phyloP scores from a whole-genome alignment of 2,113 vertebrate species.

The Anoplopoma fimbria region DNA sequence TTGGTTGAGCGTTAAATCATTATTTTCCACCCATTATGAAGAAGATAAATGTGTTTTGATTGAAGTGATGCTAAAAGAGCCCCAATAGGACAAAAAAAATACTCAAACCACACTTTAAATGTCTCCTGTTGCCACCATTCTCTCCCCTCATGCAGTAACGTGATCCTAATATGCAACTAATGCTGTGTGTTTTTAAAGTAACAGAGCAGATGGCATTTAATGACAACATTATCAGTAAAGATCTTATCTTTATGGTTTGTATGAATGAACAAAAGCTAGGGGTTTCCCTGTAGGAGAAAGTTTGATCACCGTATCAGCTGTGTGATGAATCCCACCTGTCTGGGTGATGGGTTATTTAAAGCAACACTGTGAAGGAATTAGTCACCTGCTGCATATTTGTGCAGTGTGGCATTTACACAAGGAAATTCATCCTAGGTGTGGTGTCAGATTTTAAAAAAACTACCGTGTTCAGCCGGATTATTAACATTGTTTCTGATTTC shows the following conservation, averaged over 20 bases:
- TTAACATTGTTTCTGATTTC: not conserved
- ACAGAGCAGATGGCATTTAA: not conserved
- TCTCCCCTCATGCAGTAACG: rapidly evolving
- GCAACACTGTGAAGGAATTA: no score
- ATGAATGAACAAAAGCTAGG: not conserved
- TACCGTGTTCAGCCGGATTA: not conserved
- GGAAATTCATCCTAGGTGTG: not conserved
- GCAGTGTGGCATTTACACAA: not conserved
- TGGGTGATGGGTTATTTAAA: not conserved
- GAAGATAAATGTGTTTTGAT: not conserved
- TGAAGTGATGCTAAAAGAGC: not conserved
- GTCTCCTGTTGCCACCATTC: not conserved
- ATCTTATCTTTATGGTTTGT: not conserved
- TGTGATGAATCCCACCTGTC: not conserved
- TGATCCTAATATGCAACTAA: not conserved
- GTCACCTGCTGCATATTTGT: not conserved
- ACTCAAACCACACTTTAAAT: not conserved
- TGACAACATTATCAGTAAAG: no score
- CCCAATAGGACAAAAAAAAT: no score
- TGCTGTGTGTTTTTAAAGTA: not conserved
- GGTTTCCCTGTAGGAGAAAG: no score
- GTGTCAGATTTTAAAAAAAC: not conserved
- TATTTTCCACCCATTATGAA: no score
- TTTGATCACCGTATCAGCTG: not conserved
- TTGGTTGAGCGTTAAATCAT: not conserved